Conservation (phyloP, 2,797 vertebrate species). For the Antennarius maculatus region DNA sequence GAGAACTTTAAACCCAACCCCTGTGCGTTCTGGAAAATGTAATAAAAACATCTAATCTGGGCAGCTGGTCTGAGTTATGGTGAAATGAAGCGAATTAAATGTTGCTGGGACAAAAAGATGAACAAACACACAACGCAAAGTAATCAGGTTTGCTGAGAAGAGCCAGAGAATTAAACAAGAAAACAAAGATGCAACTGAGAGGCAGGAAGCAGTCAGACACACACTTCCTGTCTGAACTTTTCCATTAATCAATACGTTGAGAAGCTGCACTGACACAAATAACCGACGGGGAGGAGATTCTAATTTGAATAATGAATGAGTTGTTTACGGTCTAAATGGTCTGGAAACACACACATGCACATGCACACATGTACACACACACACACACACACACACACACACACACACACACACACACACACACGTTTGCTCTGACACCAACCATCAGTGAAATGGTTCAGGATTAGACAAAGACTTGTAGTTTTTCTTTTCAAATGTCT, state of each 20-base stretch:
- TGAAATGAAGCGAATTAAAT: constrained; percentile 1
- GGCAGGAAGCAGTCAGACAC: constrained; percentile 20
- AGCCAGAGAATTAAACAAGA: constrained; percentile 21
- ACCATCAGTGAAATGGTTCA: constrained; percentile 32
- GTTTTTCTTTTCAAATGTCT: background rate
- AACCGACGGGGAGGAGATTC: background rate
- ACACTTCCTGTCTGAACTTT: constrained; percentile 26
- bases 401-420: constrained; percentile 4
- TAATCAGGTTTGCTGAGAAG: constrained; percentile 51
- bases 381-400: background rate
- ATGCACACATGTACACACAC: background rate
- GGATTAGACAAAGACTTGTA: constrained; percentile 33
- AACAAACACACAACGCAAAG: constrained; percentile 11
- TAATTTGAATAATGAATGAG: constrained; percentile 53
- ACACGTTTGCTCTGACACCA: constrained; percentile 37
- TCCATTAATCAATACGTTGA: constrained; percentile 15
- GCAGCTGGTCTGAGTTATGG: too few relatives aligned
- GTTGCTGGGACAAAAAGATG: background rate
- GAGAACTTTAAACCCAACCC: too few relatives aligned
- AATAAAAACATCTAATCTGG: background rate
- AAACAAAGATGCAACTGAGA: constrained; percentile 5
- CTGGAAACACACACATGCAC: constrained; percentile 12
- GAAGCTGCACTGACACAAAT: background rate
- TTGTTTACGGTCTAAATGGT: constrained; percentile 47
- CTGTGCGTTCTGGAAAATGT: too few relatives aligned